Evolutionary conservation across 2,888 invertebrate species (phyloP).

Genomic region (Tholera decimalis): DNA sequence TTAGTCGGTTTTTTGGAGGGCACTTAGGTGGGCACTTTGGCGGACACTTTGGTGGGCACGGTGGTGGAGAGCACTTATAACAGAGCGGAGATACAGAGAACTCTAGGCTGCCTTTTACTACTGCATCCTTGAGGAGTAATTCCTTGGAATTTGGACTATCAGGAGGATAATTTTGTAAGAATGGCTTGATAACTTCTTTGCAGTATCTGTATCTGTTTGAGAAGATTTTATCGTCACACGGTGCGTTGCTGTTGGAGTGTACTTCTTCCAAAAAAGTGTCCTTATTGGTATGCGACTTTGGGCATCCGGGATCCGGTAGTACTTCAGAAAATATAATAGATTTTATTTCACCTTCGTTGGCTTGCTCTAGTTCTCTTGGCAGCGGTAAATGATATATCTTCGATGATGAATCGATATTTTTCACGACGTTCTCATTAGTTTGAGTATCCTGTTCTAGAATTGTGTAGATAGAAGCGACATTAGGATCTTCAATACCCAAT

Average conservation of each 20-base stretch:
- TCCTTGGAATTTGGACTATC: conserved; percentile 67
- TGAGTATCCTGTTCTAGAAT: conserved; percentile 71
- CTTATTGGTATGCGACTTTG: conserved; percentile 65
- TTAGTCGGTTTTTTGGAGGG: conserved; percentile 2
- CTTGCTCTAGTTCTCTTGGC: conserved; percentile 46
- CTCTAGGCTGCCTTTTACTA: conserved; percentile 64
- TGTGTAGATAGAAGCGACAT: conserved; percentile 52
- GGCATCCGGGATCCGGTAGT: conserved; percentile 66
- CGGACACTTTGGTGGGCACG: not conserved
- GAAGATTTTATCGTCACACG: conserved; percentile 40
- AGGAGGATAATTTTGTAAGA: conserved; percentile 62
- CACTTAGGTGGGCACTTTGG: not conserved
- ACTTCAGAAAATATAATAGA: conserved; percentile 70
- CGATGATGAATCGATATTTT: conserved; percentile 1
- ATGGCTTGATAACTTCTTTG: conserved; percentile 76
- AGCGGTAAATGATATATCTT: conserved; percentile 48
- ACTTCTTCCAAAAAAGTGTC: conserved; percentile 71
- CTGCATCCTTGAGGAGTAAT: conserved; percentile 61
- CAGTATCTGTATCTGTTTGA: conserved; percentile 70
- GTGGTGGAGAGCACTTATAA: conserved; percentile 7
- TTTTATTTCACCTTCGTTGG: conserved; percentile 60
- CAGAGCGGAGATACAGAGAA: conserved; percentile 69
- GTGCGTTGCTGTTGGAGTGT: conserved; percentile 44
- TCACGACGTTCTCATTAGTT: conserved; percentile 50
- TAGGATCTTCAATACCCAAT: conserved; percentile 54